Percentiles rank a stretch among this genome's conserved stretches.
Evolutionary conservation across 2,797 vertebrate genomes (phyloP).

Genomic region (Sebastes hopkinsi): DNA sequence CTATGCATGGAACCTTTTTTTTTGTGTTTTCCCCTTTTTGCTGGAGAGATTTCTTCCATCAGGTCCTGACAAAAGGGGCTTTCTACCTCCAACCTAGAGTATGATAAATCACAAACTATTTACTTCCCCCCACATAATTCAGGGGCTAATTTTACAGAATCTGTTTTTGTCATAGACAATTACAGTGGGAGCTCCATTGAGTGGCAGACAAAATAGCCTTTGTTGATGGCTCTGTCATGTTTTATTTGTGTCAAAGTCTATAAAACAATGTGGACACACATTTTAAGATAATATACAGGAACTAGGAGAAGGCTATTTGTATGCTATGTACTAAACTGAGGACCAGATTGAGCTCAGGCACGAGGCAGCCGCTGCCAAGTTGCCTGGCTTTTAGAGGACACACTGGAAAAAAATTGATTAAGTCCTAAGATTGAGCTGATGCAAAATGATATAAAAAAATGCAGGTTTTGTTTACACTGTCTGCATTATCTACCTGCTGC

Average conservation of each 20-base stretch:
- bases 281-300: constrained; percentile 83
- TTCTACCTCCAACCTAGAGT: constrained; percentile 82
- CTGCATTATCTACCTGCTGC: constrained; percentile 33
- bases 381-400: constrained; percentile 60
- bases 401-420: constrained; percentile 37
- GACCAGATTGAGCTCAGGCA: constrained; percentile 68
- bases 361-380: constrained; percentile 49
- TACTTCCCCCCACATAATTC: constrained; percentile 83
- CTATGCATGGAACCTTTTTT: constrained; percentile 80
- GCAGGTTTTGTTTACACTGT: constrained; percentile 47
- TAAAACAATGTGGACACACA: constrained; percentile 84
- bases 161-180: constrained; percentile 88
- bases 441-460: constrained; percentile 58
- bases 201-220: constrained; percentile 88
- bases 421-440: constrained; percentile 55
- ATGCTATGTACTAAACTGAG: constrained; percentile 75
- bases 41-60: constrained; percentile 78
- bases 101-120: constrained; percentile 88
- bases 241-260: constrained; percentile 83
- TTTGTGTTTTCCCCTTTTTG: constrained; percentile 57
- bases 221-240: constrained; percentile 89
- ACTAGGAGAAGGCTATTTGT: constrained; percentile 73
- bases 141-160: constrained; percentile 86
- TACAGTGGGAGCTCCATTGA: constrained; percentile 82
- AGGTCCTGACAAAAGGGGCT: constrained; percentile 81